Evolutionary conservation across 1,140 invertebrate genomes (phyloP), one percentile per base, ranked within the genome.

Genomic region (Plectrocnemia conspersa): DNA sequence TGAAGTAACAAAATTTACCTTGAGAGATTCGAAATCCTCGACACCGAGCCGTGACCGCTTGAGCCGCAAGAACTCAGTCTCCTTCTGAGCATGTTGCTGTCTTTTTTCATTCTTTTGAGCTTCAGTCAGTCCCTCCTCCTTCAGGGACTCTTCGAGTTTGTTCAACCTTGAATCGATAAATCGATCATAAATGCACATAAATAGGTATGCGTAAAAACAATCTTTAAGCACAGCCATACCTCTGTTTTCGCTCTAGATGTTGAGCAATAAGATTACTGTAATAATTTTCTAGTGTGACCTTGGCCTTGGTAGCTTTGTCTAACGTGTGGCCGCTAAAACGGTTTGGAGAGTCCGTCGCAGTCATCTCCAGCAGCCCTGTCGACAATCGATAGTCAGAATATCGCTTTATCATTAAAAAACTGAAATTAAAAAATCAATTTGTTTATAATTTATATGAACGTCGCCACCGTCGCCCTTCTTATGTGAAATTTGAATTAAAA

Each of bases 221-320:
- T 42, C 2, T 3, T 16, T 3, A 19, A 16, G 2, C 13, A 42
- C n/a, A 42, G 13, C 18, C 29, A 3, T 72, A 89, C 85, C 90
- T 85, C 70, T 95, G 93, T 74, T 97, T 94, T 65, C 97, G 81
- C 76, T 99, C 97, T 64, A 93, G 85, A 75, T 97, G 93, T 71
- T 98, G 96, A 65, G 91, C 84, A 70, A 98, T 91, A 65, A 98
- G 83, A 79, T 99, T 98, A 69, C 88, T 93, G 75, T 99, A 99
- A 77, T 98, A 99, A 76, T 98, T 98, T 77, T 99, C 97, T 66
- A 99, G 77, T 45, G 95, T 97, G 63, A 99, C 91, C 79, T 99
- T 98, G 58, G 96, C 94, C 76, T 97, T 97, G 65, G 94, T 98
- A 54, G 96, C 97, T 78, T 99, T 98, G 80, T 99, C 97, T 66